Conservation (phyloP, 2,888 invertebrate genomes). For the Hipparchia semele region DNA sequence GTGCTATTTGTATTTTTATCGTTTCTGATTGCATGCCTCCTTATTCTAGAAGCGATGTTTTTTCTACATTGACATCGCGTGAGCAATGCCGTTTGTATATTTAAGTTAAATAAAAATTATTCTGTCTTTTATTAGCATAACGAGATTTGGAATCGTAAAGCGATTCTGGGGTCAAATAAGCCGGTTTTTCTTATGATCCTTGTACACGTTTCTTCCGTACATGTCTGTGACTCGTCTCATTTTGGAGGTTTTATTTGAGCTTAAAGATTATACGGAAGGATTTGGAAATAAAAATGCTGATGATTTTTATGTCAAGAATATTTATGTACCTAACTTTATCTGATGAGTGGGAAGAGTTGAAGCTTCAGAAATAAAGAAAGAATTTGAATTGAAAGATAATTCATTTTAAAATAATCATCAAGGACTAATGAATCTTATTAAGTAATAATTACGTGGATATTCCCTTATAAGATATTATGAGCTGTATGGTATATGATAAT, state of each 20-base stretch:
- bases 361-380: too few species aligned
- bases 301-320: too few species aligned
- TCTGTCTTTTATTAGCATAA: constrained; percentile 15
- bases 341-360: too few species aligned
- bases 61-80: constrained; percentile 60
- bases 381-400: too few species aligned
- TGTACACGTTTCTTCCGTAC: constrained; percentile 19
- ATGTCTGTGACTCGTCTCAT: not conserved
- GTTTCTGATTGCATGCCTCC: constrained; percentile 57
- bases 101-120: constrained; percentile 30
- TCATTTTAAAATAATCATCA: too few species aligned
- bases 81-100: constrained; percentile 60
- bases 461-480: too few species aligned
- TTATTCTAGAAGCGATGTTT: constrained; percentile 50
- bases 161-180: constrained; percentile 11
- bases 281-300: too few species aligned
- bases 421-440: too few species aligned
- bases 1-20: constrained; percentile 50
- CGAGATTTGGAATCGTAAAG: constrained; percentile 11
- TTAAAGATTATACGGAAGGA: too few species aligned
- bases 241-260: not conserved
- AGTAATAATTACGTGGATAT: too few species aligned
- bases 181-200: constrained; percentile 5
- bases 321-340: too few species aligned
- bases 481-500: too few species aligned